These are phyloP conservation scores for Cheilinus undulatus DNA, from an alignment of 2,113 vertebrate species.

Conservation along the genomic window DNA sequence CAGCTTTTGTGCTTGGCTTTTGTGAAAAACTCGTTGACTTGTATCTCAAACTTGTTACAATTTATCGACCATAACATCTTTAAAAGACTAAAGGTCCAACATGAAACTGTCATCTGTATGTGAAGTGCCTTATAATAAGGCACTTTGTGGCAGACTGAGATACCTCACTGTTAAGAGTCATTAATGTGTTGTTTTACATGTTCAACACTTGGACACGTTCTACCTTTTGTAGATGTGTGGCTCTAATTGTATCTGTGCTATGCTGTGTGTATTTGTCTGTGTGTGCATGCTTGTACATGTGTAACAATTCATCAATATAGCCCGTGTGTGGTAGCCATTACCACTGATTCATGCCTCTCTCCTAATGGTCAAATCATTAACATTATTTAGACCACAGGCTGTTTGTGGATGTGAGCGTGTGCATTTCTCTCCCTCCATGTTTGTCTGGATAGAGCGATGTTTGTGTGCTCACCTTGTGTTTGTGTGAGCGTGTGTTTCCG, in stretches of 20 bases:
- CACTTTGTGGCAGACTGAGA: background rate
- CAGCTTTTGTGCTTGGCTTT: no score
- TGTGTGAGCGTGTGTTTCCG: slow-evolving; percentile 6
- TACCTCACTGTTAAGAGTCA: slow-evolving; percentile 4
- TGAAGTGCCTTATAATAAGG: no score
- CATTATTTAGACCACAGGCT: slow-evolving; percentile 71
- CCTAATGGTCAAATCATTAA: slow-evolving; percentile 77
- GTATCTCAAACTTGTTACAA: no score
- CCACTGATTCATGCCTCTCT: slow-evolving; percentile 68
- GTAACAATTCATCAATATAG: slow-evolving; percentile 53
- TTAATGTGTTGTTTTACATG: background rate
- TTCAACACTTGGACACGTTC: slow-evolving; percentile 4
- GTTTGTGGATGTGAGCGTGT: slow-evolving; percentile 42
- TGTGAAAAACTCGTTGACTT: no score
- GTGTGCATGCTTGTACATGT: slow-evolving; percentile 22
- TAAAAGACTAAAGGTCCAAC: no score
- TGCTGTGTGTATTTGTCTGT: slow-evolving; percentile 21
- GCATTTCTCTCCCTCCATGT: slow-evolving; percentile 29
- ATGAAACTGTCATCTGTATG: no score
- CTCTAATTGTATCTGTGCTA: slow-evolving; percentile 1
- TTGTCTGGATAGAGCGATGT: slow-evolving; percentile 33
- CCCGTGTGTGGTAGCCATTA: slow-evolving; percentile 57
- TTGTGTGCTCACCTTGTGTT: slow-evolving; percentile 5
- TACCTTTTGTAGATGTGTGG: background rate
- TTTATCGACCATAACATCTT: no score